phyloP scores from a whole-genome alignment of 64 coral and sea anemone genomes.

The Astreopora myriophthalma region DNA sequence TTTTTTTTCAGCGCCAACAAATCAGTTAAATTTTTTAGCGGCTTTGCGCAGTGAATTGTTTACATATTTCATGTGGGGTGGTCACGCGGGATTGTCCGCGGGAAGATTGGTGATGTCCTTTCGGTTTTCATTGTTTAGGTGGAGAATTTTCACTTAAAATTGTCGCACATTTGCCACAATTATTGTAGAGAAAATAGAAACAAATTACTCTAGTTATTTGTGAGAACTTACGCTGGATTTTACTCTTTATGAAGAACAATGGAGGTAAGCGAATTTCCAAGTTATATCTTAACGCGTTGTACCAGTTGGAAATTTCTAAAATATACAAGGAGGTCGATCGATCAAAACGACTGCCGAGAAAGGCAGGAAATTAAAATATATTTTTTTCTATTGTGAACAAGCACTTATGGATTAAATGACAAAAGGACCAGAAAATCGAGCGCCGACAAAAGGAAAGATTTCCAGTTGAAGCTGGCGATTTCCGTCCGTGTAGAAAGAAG shows the following conservation, averaged over 20 bases:
- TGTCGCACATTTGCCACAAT: background rate
- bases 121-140: background rate
- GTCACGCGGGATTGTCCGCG: constrained; percentile 47
- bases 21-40: constrained; percentile 11
- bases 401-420: background rate
- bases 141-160: background rate
- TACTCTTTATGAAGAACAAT: background rate
- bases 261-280: constrained; percentile 14
- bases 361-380: background rate
- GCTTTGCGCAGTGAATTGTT: constrained; percentile 31
- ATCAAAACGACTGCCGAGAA: background rate
- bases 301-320: background rate
- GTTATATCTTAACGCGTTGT: background rate
- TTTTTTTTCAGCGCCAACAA: background rate
- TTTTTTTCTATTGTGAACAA: background rate
- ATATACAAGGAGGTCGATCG: background rate
- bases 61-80: constrained; percentile 48
- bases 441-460: background rate
- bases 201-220: background rate
- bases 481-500: background rate
- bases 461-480: background rate
- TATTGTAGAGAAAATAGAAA: background rate
- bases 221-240: background rate
- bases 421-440: background rate
- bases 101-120: constrained; percentile 19